phyloP scores from a whole-genome alignment of 2,888 invertebrate species.

The Dryococelus australis region DNA sequence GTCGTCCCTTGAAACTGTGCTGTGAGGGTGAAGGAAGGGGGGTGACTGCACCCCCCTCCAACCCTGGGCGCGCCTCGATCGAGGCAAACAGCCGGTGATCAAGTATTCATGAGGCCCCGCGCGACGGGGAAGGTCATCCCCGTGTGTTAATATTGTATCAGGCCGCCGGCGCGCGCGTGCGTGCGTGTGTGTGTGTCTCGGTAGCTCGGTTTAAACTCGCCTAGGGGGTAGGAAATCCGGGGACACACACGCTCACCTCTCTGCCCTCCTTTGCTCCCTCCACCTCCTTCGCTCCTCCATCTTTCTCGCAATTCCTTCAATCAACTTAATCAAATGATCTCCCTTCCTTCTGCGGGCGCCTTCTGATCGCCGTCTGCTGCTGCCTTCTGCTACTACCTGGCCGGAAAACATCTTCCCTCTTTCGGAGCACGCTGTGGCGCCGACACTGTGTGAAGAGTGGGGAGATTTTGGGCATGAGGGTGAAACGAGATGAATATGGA shows the following conservation, averaged over 20 bases:
- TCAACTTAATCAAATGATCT: constrained; percentile 27
- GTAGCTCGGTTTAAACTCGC: not conserved
- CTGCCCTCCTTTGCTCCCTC: constrained; percentile 50
- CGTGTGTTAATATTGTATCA: constrained; percentile 27
- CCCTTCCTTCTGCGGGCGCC: constrained; percentile 41
- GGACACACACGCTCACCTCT: not conserved
- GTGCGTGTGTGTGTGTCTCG: constrained; percentile 25
- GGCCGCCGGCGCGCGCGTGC: not conserved
- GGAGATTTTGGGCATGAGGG: no score
- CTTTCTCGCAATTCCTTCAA: constrained; percentile 48
- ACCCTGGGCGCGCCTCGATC: constrained; percentile 13
- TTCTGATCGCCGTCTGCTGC: not conserved
- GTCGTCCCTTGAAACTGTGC: no score
- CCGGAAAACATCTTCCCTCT: not conserved
- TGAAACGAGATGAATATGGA: no score
- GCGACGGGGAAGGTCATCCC: constrained; percentile 24
- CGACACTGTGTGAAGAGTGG: no score
- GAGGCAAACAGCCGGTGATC: constrained; percentile 20
- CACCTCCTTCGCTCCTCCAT: constrained; percentile 34
- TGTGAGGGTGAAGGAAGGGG: not conserved
- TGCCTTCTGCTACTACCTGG: not conserved
- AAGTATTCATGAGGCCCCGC: constrained; percentile 29
- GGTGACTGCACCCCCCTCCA: not conserved
- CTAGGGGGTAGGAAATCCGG: not conserved
- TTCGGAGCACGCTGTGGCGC: no score